phyloP scores from a whole-genome alignment of 1,140 invertebrate species.

The Pemphigus obesinymphae region DNA sequence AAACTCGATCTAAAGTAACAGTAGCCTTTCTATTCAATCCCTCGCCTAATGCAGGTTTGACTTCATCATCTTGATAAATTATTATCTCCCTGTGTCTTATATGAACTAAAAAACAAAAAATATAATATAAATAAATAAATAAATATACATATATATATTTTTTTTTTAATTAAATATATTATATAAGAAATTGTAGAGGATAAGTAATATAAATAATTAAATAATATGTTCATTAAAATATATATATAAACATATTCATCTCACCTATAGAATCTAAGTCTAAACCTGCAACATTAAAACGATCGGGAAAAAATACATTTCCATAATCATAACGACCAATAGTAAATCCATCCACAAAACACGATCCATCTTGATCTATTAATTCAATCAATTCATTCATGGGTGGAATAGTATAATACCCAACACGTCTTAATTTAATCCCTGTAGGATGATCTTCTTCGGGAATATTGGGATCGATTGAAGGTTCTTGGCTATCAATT shows the following conservation, averaged over 20 bases:
- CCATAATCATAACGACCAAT: slow-evolving; percentile 88
- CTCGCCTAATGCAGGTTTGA: slow-evolving; percentile 71
- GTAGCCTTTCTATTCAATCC: slow-evolving; percentile 89
- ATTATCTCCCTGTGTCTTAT: slow-evolving; percentile 73
- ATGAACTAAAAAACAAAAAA: slow-evolving; percentile 56
- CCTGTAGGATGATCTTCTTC: slow-evolving; percentile 58
- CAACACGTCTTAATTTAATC: slow-evolving; percentile 62
- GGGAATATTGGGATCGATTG: slow-evolving; percentile 46
- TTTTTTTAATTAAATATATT: no score
- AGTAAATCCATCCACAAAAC: slow-evolving; percentile 84
- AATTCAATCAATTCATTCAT: slow-evolving; percentile 66
- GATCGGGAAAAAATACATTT: slow-evolving; percentile 81
- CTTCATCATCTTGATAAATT: slow-evolving; percentile 56
- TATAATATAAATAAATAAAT: background rate
- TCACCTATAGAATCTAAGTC: slow-evolving; percentile 44
- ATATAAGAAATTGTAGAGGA: no score
- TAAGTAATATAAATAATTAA: no score
- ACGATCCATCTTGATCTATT: slow-evolving; percentile 67
- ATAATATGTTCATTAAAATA: no score
- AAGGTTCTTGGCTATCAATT: slow-evolving; percentile 12
- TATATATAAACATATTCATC: no score
- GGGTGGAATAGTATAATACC: slow-evolving; percentile 82
- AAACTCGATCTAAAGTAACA: slow-evolving; percentile 89
- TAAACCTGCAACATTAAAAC: slow-evolving; percentile 80
- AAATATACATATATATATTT: background rate